Conservation (phyloP, 2,113 vertebrate genomes). For the Polypterus bichir region DNA sequence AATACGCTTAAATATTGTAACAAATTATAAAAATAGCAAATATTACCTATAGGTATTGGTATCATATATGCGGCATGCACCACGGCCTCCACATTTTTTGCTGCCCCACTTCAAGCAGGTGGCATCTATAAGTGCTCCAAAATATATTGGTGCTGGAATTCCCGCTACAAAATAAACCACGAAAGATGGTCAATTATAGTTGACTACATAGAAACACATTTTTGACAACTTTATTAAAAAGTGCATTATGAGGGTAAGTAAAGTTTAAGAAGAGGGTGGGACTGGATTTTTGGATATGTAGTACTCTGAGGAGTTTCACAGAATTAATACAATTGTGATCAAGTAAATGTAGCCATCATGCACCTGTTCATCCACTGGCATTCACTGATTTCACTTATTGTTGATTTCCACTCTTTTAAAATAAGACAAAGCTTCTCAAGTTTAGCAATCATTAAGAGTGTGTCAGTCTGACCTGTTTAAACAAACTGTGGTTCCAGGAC, state of each 20-base stretch:
- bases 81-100: conserved; percentile 70
- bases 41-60: conserved; percentile 72
- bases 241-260: not conserved
- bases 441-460: too few species aligned
- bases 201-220: not conserved
- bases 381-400: too few species aligned
- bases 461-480: too few species aligned
- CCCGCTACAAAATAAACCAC: conserved; percentile 52
- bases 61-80: conserved; percentile 80
- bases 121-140: conserved; percentile 77
- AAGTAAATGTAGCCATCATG: not conserved
- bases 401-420: too few species aligned
- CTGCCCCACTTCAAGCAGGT: conserved; percentile 82
- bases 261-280: not conserved
- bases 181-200: conserved; percentile 3
- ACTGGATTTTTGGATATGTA: not conserved
- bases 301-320: not conserved
- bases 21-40: not conserved
- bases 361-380: too few species aligned
- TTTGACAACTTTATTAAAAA: not conserved
- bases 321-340: not conserved
- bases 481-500: too few species aligned
- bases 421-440: too few species aligned
- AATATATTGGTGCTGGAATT: conserved; percentile 85
- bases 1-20: not conserved